Base-by-base conservation (phyloP, 1,140 invertebrate species). In the Galendromus occidentalis region DNA sequence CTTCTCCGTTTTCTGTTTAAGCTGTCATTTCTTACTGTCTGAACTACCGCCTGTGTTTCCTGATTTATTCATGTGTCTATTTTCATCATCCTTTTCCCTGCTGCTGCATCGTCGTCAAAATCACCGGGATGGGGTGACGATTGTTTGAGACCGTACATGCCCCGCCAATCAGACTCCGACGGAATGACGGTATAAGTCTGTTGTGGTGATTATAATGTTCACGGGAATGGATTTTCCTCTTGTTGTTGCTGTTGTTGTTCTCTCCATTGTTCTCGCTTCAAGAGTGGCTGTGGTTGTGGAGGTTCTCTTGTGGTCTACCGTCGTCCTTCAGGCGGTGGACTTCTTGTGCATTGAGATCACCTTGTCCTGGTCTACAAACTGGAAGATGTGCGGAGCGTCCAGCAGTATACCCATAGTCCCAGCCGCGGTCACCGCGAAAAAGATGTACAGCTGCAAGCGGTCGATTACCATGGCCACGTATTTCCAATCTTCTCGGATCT, bases 391-490 rank as follows among this genome's bases (percentile, higher is more conserved):
- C 33, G 95, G 95, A 0, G 95, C 94, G 74, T 96, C 89, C 85
- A 98, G 91, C n/a, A 98, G 78, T 70, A 98, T 98, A 25, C 91
- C 91, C 67, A 97, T 83, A 2, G 94, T 98, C 17, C 83, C 83
- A 12, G 87, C 87, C 12, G 86, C 86, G 28, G 95, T 98, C 9
- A 98, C 91, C 51, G 91, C 82, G 78, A 98, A 94, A 79, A 99
- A 98, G 70, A 98, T 86, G 75, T 94, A 93, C 66, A 98, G 81
- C 74, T 97, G 88, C 59, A 98, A 79, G 71, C 95, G 84, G 80
- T 99, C 95, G 71, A 98, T 94, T 33, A 98, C 94, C 88, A 97
- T 95, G 39, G 94, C 93, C 7, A 98, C 92, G 75, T 97, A 99
- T 74, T 97, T 98, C 95, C 95, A 99, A 78, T 99, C 95, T 78